A percentile compares a stretch with the other conserved stretches of the same genome.
Conservation (phyloP, 2,113 vertebrate genomes). For the Poeciliopsis occidentalis region DNA sequence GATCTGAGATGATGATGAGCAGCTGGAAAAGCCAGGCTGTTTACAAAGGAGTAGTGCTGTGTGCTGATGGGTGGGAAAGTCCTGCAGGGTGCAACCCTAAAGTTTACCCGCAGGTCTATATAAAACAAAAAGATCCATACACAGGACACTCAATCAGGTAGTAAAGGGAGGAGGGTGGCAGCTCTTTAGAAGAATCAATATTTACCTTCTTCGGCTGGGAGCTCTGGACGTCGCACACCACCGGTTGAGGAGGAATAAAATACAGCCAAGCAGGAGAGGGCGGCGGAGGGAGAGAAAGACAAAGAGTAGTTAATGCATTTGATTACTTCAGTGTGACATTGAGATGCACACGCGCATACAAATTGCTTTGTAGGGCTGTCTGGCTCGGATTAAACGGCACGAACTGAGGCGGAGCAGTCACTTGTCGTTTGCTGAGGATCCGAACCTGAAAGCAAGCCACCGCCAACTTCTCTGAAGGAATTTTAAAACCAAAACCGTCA, state of each 20-base stretch:
- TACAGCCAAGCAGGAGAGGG: background rate
- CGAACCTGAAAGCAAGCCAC: background rate
- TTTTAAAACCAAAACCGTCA: too few relatives aligned
- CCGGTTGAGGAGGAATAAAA: slow-evolving; percentile 51
- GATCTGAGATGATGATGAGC: slow-evolving; percentile 8
- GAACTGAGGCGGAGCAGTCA: background rate
- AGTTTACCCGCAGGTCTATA: slow-evolving; percentile 46
- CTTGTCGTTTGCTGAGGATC: background rate
- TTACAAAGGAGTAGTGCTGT: slow-evolving; percentile 26
- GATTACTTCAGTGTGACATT: slow-evolving; percentile 28
- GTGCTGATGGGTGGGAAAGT: slow-evolving; percentile 26
- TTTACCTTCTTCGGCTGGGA: slow-evolving; percentile 87
- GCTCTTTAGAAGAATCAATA: slow-evolving; percentile 77
- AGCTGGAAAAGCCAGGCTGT: slow-evolving; percentile 16
- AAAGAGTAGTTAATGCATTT: slow-evolving; percentile 61
- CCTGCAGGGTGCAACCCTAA: slow-evolving; percentile 31
- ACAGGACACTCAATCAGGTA: slow-evolving; percentile 43
- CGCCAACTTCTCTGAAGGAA: too few relatives aligned
- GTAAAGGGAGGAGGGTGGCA: slow-evolving; percentile 51
- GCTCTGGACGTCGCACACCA: slow-evolving; percentile 73
- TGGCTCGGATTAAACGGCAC: slow-evolving; percentile 5
- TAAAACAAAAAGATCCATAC: slow-evolving; percentile 40
- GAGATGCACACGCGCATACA: slow-evolving; percentile 13
- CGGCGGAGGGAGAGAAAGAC: slow-evolving; percentile 37
- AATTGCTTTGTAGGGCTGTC: background rate